Percentiles rank a stretch among this genome's conserved stretches.
These are phyloP conservation scores for Temnothorax rugatulus DNA, from an alignment of 2,888 invertebrate genomes.

Conservation along the genomic window DNA sequence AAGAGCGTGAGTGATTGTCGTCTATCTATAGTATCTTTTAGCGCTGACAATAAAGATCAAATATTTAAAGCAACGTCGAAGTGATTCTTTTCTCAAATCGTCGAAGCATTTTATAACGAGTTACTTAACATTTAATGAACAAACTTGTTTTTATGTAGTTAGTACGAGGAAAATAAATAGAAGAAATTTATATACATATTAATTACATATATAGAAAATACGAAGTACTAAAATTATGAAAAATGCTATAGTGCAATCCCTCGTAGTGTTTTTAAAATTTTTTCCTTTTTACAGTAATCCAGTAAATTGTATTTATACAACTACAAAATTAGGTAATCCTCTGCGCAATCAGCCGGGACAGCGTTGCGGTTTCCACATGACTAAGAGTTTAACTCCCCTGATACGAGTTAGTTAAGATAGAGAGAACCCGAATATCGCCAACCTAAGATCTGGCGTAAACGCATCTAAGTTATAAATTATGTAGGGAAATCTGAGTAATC, in stretches of 20 bases:
- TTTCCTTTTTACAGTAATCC: background rate
- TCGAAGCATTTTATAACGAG: background rate
- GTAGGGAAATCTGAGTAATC: constrained; percentile 5
- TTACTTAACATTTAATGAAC: background rate
- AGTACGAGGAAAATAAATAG: background rate
- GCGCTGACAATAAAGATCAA: background rate
- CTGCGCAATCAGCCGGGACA: constrained; percentile 38
- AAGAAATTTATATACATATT: background rate
- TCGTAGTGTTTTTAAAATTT: background rate
- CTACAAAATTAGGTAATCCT: constrained; percentile 23
- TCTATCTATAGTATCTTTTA: background rate
- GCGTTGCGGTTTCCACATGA: constrained; percentile 37
- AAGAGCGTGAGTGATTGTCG: background rate
- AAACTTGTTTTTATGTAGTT: background rate
- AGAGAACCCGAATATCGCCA: constrained; percentile 37
- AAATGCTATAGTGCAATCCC: too few species aligned
- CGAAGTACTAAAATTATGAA: background rate
- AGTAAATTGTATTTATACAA: constrained; percentile 15
- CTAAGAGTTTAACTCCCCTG: constrained; percentile 46
- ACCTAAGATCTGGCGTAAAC: constrained; percentile 34
- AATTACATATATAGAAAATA: background rate
- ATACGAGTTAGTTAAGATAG: constrained; percentile 49
- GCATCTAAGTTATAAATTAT: constrained; percentile 44
- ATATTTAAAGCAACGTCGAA: background rate
- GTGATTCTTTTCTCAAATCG: background rate